phyloP scores from a whole-genome alignment of 2,113 vertebrate genomes.

The Mobula birostris region DNA sequence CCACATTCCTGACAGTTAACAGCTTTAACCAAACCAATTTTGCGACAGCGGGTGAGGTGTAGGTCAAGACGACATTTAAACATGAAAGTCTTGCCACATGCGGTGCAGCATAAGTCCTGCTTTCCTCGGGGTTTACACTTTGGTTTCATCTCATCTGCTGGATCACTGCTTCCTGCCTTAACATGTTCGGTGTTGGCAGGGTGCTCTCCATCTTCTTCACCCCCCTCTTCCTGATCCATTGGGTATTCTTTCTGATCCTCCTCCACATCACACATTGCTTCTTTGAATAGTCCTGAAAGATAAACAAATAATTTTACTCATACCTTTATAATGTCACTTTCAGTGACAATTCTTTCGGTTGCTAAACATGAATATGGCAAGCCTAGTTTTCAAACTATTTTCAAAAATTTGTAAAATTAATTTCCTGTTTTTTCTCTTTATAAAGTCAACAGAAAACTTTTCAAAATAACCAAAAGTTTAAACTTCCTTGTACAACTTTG shows the following conservation, averaged over 20 bases:
- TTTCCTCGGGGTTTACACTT: conserved; percentile 43
- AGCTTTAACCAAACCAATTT: conserved; percentile 52
- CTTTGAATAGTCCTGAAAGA: conserved; percentile 35
- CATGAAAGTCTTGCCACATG: conserved; percentile 69
- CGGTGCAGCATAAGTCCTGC: conserved; percentile 63
- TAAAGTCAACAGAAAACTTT: neutral
- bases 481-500: neutral
- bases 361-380: neutral
- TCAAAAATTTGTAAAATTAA: neutral
- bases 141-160: neutral
- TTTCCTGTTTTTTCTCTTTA: neutral
- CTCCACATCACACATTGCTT: neutral
- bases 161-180: neutral
- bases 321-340: neutral
- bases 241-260: neutral
- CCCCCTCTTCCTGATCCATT: neutral
- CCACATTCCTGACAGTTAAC: conserved; percentile 59
- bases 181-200: neutral
- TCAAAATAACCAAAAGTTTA: neutral
- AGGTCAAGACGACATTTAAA: conserved; percentile 72
- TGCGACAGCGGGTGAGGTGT: conserved; percentile 63
- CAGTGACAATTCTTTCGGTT: neutral
- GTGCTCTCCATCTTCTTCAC: neutral
- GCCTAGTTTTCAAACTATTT: neutral
- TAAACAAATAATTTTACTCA: neutral